A percentile compares a stretch with the other conserved stretches of the same genome.
Conservation (phyloP, 2,113 vertebrate genomes). For the Chinchilla lanigera region DNA sequence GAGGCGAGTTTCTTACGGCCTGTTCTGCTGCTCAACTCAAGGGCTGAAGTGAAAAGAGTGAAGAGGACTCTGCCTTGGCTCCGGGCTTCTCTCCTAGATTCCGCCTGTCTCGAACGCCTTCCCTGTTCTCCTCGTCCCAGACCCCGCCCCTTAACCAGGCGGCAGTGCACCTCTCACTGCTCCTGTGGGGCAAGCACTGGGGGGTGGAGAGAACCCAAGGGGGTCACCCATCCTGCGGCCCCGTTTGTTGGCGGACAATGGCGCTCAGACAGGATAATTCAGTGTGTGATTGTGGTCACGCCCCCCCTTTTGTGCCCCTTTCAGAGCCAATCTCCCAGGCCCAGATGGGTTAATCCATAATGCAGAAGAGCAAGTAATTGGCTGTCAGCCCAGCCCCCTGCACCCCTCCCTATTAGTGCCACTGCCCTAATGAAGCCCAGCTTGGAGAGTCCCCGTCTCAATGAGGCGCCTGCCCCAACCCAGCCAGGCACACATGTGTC, state of each 20-base stretch:
- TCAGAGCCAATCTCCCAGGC: constrained; percentile 90
- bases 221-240: constrained; percentile 77
- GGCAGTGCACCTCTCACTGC: constrained; percentile 45
- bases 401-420: constrained; percentile 92
- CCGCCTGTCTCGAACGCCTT: neutral
- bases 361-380: constrained; percentile 92
- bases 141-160: constrained; percentile 67
- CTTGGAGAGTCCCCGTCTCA: constrained; percentile 91
- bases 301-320: constrained; percentile 93
- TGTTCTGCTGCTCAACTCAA: neutral
- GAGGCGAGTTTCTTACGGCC: neutral
- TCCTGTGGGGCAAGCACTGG: constrained; percentile 18
- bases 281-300: constrained; percentile 93
- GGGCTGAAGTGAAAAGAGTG: neutral
- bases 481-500: constrained; percentile 93
- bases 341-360: constrained; percentile 99
- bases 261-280: constrained; percentile 90
- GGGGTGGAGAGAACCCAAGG: constrained; percentile 66
- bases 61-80: neutral
- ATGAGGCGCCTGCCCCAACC: constrained; percentile 90
- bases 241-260: constrained; percentile 88
- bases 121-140: neutral
- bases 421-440: constrained; percentile 96
- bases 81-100: neutral
- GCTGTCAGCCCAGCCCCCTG: constrained; percentile 87